Conservation (phyloP, 2,797 vertebrate genomes). For the Carduelis carduelis region DNA sequence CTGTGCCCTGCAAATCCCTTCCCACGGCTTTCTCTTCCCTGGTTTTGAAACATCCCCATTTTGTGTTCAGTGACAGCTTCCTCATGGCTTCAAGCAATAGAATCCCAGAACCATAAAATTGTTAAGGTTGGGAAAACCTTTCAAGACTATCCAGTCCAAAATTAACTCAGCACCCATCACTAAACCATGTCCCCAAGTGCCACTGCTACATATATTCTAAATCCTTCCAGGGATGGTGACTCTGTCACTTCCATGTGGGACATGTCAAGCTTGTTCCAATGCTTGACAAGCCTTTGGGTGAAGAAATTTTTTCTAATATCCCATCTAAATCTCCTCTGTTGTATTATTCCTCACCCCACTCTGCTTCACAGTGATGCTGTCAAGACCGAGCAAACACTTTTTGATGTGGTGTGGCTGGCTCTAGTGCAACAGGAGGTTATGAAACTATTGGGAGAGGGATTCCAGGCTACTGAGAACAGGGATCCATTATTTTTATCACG, state of each 20-base stretch:
- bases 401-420: background rate
- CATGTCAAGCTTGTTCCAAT: background rate
- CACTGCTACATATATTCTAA: background rate
- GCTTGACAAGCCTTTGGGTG: background rate
- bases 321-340: background rate
- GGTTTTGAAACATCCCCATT: background rate
- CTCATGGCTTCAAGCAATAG: background rate
- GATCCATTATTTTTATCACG: background rate
- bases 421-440: background rate
- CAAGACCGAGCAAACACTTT: background rate
- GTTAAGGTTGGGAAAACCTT: background rate
- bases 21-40: background rate
- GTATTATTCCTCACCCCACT: background rate
- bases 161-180: rapidly evolving
- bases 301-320: background rate
- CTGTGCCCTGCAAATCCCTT: background rate
- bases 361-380: background rate
- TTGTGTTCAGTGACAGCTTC: background rate
- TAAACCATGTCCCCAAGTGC: background rate
- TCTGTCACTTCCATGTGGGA: background rate
- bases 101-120: background rate
- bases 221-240: background rate
- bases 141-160: background rate
- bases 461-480: background rate
- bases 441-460: background rate